Base-by-base conservation (phyloP, 1,140 invertebrate genomes). In the Copidosoma floridanum region DNA sequence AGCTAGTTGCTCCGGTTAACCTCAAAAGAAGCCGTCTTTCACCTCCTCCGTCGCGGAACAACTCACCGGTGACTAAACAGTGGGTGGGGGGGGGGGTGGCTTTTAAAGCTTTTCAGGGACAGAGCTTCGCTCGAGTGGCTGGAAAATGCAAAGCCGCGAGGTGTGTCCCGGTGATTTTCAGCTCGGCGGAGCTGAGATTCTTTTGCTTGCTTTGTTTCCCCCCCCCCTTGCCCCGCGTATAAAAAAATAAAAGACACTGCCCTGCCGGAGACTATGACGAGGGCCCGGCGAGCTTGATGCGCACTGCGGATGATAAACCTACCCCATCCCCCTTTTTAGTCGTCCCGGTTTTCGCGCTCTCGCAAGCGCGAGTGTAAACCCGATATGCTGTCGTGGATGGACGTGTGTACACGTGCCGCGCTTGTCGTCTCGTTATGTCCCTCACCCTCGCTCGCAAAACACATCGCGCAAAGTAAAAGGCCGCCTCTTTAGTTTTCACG, bases 131-230 rank as follows among this genome's bases (percentile, higher is more conserved):
- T 57, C 55, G 55, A 57, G 32, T 27, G 55, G 40, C 57, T 53
- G 23, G n/a, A n/a, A n/a, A 4, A 20, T 35, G 57, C 29, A 46
- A 44, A 37, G 40, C 24, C 32, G 43, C 32, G n/a, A 21, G 11
- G n/a, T n/a, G n/a, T n/a, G n/a, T n/a, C n/a, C n/a, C n/a, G 5
- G 29, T 20, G 60, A 62, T 62, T 56, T 62, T 62, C 47, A 37
- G 23, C 53, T 56, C 38, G 52, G 18, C 53, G 35, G 12, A 56
- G 43, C 44, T 23, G 6, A 12, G 6, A 32, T 12, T 12, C 29
- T 8, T 12, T 32, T 32, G 29, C 29, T 32, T 12, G 6, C 12
- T 32, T 32, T 32, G 12, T 32, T 32, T 32, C 6, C 29, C 29
- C 29, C 29, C 6, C 29, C 29, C 6, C 29, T 12, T 32, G 29